These are phyloP conservation scores for Colletes collaris DNA, from an alignment of 2,888 invertebrate genomes.

Conservation along the genomic window DNA sequence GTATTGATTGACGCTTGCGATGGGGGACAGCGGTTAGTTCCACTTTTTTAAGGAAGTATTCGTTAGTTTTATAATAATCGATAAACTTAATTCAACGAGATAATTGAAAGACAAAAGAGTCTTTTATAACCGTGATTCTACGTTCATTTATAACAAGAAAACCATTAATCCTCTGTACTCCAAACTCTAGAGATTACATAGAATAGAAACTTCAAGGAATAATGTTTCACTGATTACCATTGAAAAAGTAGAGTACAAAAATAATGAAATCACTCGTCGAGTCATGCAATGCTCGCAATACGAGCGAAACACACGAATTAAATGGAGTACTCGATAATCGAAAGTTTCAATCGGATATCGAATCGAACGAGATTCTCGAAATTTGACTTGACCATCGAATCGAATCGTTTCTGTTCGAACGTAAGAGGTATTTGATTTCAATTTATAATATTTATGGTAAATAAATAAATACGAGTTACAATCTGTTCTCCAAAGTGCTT, in stretches of 20 bases:
- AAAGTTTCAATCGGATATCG: too few relatives aligned
- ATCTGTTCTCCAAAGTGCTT: too few relatives aligned
- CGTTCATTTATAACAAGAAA: neutral
- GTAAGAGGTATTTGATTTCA: too few relatives aligned
- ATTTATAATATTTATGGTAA: too few relatives aligned
- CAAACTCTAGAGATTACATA: neutral
- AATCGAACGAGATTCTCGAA: too few relatives aligned
- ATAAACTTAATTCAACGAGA: neutral
- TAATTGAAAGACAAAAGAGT: conserved; percentile 11
- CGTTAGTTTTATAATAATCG: conserved; percentile 43
- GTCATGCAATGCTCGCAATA: neutral
- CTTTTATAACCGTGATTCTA: neutral
- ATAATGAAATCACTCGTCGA: neutral
- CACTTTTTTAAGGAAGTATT: conserved; percentile 45
- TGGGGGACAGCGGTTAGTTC: conserved; percentile 29
- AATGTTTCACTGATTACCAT: neutral
- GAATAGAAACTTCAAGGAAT: neutral
- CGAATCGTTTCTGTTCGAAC: too few relatives aligned
- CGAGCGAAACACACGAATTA: too few relatives aligned
- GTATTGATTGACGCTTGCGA: conserved; percentile 44
- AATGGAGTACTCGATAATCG: neutral
- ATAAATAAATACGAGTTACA: too few relatives aligned
- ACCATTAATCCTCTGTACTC: neutral
- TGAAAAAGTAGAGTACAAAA: neutral
- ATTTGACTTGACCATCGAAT: too few relatives aligned